A percentile compares a stretch with the other conserved stretches of the same genome.
Evolutionary conservation across 2,113 vertebrate species (phyloP).

Genomic region (Malaclemys terrapin): DNA sequence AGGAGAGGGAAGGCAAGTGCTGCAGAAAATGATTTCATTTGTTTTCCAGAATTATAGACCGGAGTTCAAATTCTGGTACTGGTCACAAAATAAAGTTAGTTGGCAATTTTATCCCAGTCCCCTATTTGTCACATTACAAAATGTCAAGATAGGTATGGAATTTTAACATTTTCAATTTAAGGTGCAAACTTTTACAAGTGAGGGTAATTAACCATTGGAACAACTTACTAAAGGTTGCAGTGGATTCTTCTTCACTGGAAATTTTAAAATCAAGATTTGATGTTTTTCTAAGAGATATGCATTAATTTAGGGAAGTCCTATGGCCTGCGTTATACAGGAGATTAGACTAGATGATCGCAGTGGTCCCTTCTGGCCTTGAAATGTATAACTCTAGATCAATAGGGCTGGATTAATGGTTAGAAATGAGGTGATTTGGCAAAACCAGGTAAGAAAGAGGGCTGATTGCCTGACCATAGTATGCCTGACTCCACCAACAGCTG

Average conservation of each 20-base stretch:
- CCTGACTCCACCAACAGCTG: not conserved
- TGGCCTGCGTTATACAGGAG: not conserved
- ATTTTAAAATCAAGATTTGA: not conserved
- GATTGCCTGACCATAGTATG: not conserved
- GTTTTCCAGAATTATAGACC: not conserved
- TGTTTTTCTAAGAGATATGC: not conserved
- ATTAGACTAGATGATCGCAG: not conserved
- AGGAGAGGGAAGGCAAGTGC: not conserved
- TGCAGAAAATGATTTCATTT: not conserved
- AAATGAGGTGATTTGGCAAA: not conserved
- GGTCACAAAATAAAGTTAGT: not conserved
- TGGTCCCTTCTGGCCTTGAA: not conserved
- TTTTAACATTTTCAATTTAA: not conserved
- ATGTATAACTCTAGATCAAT: not conserved
- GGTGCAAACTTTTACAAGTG: not conserved
- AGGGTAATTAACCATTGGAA: not conserved
- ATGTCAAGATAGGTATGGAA: slow-evolving; percentile 18
- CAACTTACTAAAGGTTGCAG: not conserved
- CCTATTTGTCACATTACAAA: not conserved
- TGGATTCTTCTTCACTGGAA: not conserved
- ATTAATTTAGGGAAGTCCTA: not conserved
- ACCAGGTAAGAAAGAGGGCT: not conserved
- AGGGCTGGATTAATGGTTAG: not conserved
- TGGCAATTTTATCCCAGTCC: not conserved
- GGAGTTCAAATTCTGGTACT: not conserved